Base-by-base conservation (phyloP, 2,888 invertebrate genomes). In the Stenodera caucasica region DNA sequence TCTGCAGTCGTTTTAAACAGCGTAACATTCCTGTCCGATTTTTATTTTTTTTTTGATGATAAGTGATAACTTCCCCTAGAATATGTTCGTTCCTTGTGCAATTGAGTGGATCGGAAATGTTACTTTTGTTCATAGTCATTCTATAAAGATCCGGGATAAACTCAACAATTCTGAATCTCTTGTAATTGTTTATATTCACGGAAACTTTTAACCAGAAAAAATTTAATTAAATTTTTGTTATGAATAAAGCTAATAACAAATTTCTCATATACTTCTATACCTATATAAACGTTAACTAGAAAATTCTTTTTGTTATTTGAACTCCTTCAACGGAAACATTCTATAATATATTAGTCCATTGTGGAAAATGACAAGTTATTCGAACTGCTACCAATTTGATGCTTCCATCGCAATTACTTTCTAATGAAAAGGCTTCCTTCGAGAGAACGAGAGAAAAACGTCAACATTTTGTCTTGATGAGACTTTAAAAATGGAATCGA, bases 1-100 rank as follows among this genome's bases (percentile, higher is more conserved):
- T 70, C 72, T 69, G 70, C 72, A 70, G 70, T 70, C 67, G 67
- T 68, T 69, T 58, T 60, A 67, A 66, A 54, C 58, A 56, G 68
- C 61, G 61, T 63, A 58, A 61, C 63, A 55, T 58, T 64, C 65
- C 60, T 61, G 67, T 67, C 67, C 67, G 56, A 64, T 64, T 64
- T 64, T 67, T 4, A 4, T 33, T 32, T 9, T 32, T 32, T 5
- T 32, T 32, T 32, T 7, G 7, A 3, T 40, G 15, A 18, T 69
- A 66, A 69, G 66, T 65, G 64, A 67, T 67, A 64, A 61, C 61
- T 66, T 63, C 64, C 56, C 57, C 50, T 53, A 51, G 61, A 54
- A 59, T 67, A 65, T 62, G 59, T 54, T 60, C 56, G 21, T 45
- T 63, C 62, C 63, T 56, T 67, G 69, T 64, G 65, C 67, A 67